These are phyloP conservation scores for Falco naumanni DNA, from an alignment of 2,797 vertebrate genomes.

Conservation along the genomic window DNA sequence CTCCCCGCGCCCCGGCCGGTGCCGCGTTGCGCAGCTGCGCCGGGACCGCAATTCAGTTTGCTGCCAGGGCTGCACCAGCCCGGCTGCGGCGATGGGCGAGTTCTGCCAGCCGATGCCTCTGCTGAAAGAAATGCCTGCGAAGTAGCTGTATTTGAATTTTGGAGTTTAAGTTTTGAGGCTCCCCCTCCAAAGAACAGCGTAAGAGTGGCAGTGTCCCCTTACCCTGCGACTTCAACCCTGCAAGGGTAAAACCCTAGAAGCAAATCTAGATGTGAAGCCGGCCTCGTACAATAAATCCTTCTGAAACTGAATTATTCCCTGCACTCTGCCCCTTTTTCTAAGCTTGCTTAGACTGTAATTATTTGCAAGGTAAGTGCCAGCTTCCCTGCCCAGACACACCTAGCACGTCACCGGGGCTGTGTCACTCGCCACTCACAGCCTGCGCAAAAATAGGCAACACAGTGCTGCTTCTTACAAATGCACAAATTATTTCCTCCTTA, in stretches of 20 bases:
- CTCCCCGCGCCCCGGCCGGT: accelerated
- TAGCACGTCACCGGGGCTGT: background rate
- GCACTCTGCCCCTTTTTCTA: background rate
- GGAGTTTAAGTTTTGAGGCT: background rate
- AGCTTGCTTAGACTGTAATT: background rate
- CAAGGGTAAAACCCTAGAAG: background rate
- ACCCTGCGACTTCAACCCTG: background rate
- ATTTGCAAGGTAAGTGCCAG: slow-evolving; percentile 2
- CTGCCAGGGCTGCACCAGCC: background rate
- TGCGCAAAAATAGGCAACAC: background rate
- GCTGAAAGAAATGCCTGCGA: background rate
- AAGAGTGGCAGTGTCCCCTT: background rate
- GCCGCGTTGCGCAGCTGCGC: background rate
- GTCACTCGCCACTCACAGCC: background rate
- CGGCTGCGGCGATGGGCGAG: accelerated
- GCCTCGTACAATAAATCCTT: background rate
- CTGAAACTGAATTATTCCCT: background rate
- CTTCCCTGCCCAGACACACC: background rate
- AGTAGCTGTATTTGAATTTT: background rate
- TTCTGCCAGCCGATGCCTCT: background rate
- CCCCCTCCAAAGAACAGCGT: background rate
- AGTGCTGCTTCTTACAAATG: background rate
- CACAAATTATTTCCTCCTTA: background rate
- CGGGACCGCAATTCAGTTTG: background rate
- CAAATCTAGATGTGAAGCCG: background rate